These are phyloP conservation scores for Drosophila prosaltans DNA, from an alignment of 1,140 invertebrate species.

Conservation along the genomic window DNA sequence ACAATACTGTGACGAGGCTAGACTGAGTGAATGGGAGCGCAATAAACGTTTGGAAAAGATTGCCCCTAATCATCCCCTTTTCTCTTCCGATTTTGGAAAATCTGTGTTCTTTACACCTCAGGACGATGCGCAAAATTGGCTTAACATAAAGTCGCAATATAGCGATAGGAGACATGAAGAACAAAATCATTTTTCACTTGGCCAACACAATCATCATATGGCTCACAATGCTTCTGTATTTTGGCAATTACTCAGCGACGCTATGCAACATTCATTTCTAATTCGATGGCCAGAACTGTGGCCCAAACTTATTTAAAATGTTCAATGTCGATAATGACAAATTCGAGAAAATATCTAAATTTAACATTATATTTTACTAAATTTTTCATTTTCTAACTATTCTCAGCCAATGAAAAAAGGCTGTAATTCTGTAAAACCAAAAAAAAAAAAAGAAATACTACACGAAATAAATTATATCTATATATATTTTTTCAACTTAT, in stretches of 20 bases:
- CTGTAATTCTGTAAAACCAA: not conserved
- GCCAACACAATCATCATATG: conserved; percentile 23
- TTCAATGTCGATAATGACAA: not conserved
- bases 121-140: conserved; percentile 56
- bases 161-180: conserved; percentile 31
- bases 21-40: conserved; percentile 46
- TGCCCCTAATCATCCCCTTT: conserved; percentile 19
- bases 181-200: conserved; percentile 13
- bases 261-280: conserved; percentile 47
- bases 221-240: conserved; percentile 52
- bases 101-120: conserved; percentile 10
- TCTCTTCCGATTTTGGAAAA: conserved; percentile 24
- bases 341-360: not conserved
- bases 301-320: conserved; percentile 68
- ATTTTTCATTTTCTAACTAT: not conserved
- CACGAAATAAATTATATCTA: conserved; percentile 18
- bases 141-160: conserved; percentile 65
- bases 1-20: conserved; percentile 60
- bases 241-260: conserved; percentile 59
- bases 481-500: conserved; percentile 26
- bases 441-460: not conserved
- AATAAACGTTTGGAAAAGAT: conserved; percentile 18
- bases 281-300: conserved; percentile 61
- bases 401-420: not conserved
- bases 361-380: not conserved